A percentile compares a stretch with the other conserved stretches of the same genome.
Conservation (phyloP, 2,797 vertebrate genomes). For the Falco concolor region DNA sequence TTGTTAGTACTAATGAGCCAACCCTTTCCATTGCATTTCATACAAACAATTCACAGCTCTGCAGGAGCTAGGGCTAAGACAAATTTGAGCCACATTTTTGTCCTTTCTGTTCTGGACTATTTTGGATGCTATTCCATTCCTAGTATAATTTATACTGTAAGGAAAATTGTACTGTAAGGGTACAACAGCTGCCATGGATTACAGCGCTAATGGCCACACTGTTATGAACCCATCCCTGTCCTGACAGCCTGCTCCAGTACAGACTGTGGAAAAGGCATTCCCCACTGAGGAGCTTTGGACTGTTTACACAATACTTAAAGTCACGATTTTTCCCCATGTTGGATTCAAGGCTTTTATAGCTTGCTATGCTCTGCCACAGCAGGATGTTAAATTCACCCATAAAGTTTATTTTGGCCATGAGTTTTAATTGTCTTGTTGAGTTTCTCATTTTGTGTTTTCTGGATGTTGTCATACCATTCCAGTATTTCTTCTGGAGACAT, state of each 20-base stretch:
- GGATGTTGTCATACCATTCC: background rate
- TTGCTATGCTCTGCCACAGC: background rate
- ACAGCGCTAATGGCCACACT: background rate
- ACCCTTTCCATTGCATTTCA: background rate
- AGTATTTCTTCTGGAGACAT: constrained; percentile 2
- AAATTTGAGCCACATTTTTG: background rate
- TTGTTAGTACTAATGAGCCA: background rate
- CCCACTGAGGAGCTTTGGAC: background rate
- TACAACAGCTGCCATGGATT: background rate
- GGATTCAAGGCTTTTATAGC: background rate
- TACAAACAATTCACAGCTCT: background rate
- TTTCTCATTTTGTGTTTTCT: background rate
- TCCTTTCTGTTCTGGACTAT: background rate
- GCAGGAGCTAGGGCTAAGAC: background rate
- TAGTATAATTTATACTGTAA: background rate
- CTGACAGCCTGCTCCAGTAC: background rate
- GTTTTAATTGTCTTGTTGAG: background rate
- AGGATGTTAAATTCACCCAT: background rate
- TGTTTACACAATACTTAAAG: background rate
- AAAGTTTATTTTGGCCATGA: background rate
- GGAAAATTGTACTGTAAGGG: background rate
- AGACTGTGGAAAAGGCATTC: background rate
- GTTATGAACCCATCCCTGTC: background rate
- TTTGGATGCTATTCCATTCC: background rate
- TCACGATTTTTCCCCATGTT: background rate